Evolutionary conservation across 1,140 invertebrate genomes (phyloP), one percentile per base, ranked within the genome.

Genomic region (Ladona fulva): DNA sequence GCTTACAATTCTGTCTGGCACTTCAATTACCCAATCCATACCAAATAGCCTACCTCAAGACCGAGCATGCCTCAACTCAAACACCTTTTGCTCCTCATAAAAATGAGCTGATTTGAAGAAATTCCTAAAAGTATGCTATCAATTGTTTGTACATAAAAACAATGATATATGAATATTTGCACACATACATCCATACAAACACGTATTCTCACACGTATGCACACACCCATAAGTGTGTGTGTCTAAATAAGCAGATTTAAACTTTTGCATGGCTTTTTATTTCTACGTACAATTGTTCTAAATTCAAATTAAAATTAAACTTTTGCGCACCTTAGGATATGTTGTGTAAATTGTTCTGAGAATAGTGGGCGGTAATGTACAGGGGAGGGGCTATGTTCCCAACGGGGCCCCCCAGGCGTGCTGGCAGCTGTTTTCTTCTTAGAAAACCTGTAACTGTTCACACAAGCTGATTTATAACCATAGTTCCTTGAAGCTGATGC

Each of bases 401-500:
- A 78, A 78, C 75, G 78, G 78, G 78, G 78, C 42, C 37, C 76
- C n/a, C 52, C 78, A 78, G 74, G 42, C 37, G 37, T 78, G 77
- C 24, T 42, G 29, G 42, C 66, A 74, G 25, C 66, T 24, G 73
- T 78, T 74, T 74, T 78, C 24, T 29, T 74, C 24, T 25, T 44
- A 78, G 66, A 78, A 52, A 78, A 74, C 42, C 44, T 78, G 78
- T 78, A 78, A 78, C 75, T 78, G 78, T 78, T 76, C 78, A 78
- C 78, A 78, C 78, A 76, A 66, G 52, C 52, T 66, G 52, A 19
- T 66, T 19, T 66, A 66, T 66, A 66, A 6, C n/a, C 52, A 3
- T 22, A 16, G 5, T n/a, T 66, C 52, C 52, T 66, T 66, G 52
- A 66, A 19, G 52, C 52, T 66, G n/a, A 12, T 66, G 52, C n/a